Conservation (phyloP, 1,140 invertebrate genomes). For the Drosophila takahashii region DNA sequence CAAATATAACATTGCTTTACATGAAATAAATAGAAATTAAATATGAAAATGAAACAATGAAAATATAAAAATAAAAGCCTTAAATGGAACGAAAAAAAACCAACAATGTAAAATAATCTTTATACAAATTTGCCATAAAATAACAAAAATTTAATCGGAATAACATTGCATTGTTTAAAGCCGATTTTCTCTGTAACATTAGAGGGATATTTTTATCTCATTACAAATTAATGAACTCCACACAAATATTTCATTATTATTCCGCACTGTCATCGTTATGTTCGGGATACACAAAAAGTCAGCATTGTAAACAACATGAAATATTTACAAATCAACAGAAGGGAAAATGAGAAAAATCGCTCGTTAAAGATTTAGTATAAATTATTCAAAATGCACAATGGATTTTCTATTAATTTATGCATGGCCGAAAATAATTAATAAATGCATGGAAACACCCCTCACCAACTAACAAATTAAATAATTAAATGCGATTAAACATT, state of each 20-base stretch:
- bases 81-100: background rate
- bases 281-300: constrained; percentile 7
- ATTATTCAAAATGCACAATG: constrained; percentile 61
- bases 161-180: constrained; percentile 1
- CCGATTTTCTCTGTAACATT: constrained; percentile 16
- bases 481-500: constrained; percentile 75
- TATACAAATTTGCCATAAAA: constrained; percentile 3
- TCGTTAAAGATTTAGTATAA: constrained; percentile 42
- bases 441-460: constrained; percentile 27
- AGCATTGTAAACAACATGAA: constrained; percentile 20
- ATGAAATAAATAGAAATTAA: background rate
- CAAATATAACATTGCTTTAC: background rate
- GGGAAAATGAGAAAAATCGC: constrained; percentile 28
- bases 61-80: background rate
- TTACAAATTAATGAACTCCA: constrained; percentile 44
- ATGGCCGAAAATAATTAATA: constrained; percentile 31
- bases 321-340: constrained; percentile 43
- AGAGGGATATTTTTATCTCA: constrained; percentile 19
- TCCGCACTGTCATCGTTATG: constrained; percentile 30
- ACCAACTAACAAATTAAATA: constrained; percentile 71
- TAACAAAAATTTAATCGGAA: background rate
- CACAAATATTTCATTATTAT: constrained; percentile 44
- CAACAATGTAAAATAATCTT: background rate
- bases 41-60: background rate
- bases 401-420: constrained; percentile 68